These are phyloP conservation scores for Meloidogyne floridensis DNA, from an alignment of 1,140 invertebrate species.

Conservation along the genomic window DNA sequence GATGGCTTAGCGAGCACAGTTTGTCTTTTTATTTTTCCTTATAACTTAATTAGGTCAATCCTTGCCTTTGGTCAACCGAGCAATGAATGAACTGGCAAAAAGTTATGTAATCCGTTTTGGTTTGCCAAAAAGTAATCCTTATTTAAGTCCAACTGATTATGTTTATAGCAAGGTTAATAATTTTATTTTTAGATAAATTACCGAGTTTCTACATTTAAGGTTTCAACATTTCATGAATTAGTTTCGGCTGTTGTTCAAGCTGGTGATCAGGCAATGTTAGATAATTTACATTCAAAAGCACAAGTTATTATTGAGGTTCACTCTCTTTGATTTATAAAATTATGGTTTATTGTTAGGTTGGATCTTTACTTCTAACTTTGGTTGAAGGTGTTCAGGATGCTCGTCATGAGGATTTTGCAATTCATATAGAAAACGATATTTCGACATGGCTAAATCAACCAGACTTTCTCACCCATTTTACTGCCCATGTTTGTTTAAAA, in stretches of 20 bases:
- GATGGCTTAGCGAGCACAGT: conserved; percentile 30
- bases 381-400: conserved; percentile 27
- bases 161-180: conserved; percentile 16
- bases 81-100: conserved; percentile 23
- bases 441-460: conserved; percentile 33
- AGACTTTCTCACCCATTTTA: conserved; percentile 32
- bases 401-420: conserved; percentile 23
- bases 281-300: conserved; percentile 3
- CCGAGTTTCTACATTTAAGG: neutral
- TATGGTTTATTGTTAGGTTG: conserved; percentile 12
- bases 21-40: neutral
- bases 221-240: conserved; percentile 32
- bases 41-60: conserved; percentile 14
- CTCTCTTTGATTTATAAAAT: neutral
- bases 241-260: conserved; percentile 20
- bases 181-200: neutral
- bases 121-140: conserved; percentile 27
- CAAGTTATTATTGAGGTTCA: conserved; percentile 21
- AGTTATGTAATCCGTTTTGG: conserved; percentile 26
- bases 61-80: conserved; percentile 22
- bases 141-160: conserved; percentile 20
- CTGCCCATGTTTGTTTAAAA: conserved; percentile 17
- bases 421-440: conserved; percentile 26
- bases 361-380: conserved; percentile 18
- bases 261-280: conserved; percentile 25